A percentile compares a stretch with the other conserved stretches of the same genome.
Evolutionary conservation across 2,888 invertebrate species (phyloP).

Genomic region (Trichogramma dendrolimi): DNA sequence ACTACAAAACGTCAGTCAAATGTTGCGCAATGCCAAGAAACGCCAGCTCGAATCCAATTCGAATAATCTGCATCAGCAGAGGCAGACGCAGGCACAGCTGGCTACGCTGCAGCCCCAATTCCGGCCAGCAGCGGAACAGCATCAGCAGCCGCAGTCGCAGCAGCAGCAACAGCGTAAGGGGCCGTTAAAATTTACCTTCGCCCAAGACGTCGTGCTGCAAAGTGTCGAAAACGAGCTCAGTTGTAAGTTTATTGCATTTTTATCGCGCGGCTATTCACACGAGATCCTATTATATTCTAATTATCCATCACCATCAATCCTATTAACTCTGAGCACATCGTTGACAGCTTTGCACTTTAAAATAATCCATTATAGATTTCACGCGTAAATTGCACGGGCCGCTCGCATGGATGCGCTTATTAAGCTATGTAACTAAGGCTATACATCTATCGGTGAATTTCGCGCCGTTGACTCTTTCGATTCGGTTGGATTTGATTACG

Average conservation of each 20-base stretch:
- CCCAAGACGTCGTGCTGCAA: constrained; percentile 23
- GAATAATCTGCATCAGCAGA: constrained; percentile 3
- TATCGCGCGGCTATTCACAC: no score
- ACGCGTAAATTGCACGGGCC: no score
- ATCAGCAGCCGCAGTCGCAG: constrained; percentile 4
- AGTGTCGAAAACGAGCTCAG: constrained; percentile 23
- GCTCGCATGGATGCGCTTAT: no score
- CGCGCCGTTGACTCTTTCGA: no score
- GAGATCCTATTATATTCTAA: no score
- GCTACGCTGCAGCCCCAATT: constrained; percentile 5
- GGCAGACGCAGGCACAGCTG: not conserved
- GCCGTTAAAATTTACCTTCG: constrained; percentile 20
- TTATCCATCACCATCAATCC: no score
- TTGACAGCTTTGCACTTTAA: no score
- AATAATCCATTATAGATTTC: no score
- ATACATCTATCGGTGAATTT: no score
- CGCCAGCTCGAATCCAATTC: constrained; percentile 24
- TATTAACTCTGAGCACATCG: no score
- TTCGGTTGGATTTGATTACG: no score
- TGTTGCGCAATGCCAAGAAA: constrained; percentile 23
- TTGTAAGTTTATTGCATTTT: constrained; percentile 19
- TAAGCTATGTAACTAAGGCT: no score
- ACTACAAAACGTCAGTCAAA: not conserved
- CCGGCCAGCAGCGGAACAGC: not conserved
- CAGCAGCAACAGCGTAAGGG: not conserved